Evolutionary conservation across 1,140 invertebrate species (phyloP).

Genomic region (Lepidostoma basale): DNA sequence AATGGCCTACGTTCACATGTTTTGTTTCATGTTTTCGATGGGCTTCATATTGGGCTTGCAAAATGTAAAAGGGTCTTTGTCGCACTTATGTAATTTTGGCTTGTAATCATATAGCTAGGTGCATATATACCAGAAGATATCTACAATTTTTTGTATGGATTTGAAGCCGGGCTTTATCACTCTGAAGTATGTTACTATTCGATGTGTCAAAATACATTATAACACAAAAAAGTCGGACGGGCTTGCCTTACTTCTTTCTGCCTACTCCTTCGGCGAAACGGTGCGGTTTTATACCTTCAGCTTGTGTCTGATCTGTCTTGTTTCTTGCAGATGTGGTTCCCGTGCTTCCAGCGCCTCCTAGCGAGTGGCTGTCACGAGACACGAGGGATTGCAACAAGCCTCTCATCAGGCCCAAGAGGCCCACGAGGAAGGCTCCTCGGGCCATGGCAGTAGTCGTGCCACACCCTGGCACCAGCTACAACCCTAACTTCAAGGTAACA

Average conservation of each 20-base stretch:
- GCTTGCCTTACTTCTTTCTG: no score
- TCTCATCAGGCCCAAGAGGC: constrained; percentile 17
- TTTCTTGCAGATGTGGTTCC: constrained; percentile 6
- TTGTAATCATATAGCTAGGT: no score
- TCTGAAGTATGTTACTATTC: no score
- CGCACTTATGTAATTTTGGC: no score
- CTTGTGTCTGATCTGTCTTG: neutral
- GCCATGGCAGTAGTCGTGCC: constrained; percentile 71
- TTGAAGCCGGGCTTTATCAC: no score
- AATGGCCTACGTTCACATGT: no score
- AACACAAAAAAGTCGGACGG: no score
- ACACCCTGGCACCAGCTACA: constrained; percentile 90
- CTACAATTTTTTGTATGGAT: no score
- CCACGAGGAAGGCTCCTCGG: neutral
- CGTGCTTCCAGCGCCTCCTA: neutral
- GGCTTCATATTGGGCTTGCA: neutral
- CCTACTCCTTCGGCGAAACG: no score
- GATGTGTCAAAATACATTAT: no score
- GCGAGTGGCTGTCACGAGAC: constrained; percentile 38
- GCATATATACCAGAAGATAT: no score
- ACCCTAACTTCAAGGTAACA: constrained; percentile 71
- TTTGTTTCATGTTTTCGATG: neutral
- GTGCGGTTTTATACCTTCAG: neutral
- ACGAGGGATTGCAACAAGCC: constrained; percentile 21
- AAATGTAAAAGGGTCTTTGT: no score